Evolutionary conservation across 2,113 vertebrate genomes (phyloP).

Genomic region (Mugil cephalus): DNA sequence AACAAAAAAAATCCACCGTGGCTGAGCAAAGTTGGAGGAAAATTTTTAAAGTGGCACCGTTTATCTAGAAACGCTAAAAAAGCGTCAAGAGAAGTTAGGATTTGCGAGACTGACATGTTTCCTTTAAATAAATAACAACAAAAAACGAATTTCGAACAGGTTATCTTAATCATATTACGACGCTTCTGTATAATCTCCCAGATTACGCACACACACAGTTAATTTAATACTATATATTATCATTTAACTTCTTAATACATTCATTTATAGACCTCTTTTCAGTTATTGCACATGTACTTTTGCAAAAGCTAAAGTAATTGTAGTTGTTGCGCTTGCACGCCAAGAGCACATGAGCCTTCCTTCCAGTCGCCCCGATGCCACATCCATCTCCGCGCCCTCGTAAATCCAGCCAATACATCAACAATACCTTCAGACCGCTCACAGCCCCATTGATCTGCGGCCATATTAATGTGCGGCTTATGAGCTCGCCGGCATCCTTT

Average conservation of each 20-base stretch:
- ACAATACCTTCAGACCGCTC: conserved; percentile 66
- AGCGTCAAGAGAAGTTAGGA: too few relatives aligned
- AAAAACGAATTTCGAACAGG: background rate
- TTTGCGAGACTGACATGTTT: conserved; percentile 19
- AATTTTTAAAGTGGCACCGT: background rate
- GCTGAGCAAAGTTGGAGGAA: background rate
- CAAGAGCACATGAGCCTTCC: conserved; percentile 10
- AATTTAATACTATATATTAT: too few relatives aligned
- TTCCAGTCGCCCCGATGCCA: conserved; percentile 19
- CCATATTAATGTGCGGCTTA: conserved; percentile 74
- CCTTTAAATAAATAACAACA: conserved; percentile 17
- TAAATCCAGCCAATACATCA: conserved; percentile 67
- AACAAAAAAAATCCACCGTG: conserved; percentile 27
- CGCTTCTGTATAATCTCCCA: background rate
- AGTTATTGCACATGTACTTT: too few relatives aligned
- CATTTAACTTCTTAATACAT: too few relatives aligned
- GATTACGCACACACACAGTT: too few relatives aligned
- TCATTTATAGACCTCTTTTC: too few relatives aligned
- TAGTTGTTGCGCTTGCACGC: background rate
- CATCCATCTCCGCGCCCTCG: conserved; percentile 39
- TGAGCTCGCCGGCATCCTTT: conserved; percentile 68
- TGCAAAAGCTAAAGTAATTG: too few relatives aligned
- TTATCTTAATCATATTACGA: conserved; percentile 6
- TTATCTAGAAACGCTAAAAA: too few relatives aligned
- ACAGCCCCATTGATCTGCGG: conserved; percentile 78